Evolutionary conservation across 2,797 vertebrate species (phyloP), one percentile per base, ranked within the genome.

Genomic region (Lemur catta): DNA sequence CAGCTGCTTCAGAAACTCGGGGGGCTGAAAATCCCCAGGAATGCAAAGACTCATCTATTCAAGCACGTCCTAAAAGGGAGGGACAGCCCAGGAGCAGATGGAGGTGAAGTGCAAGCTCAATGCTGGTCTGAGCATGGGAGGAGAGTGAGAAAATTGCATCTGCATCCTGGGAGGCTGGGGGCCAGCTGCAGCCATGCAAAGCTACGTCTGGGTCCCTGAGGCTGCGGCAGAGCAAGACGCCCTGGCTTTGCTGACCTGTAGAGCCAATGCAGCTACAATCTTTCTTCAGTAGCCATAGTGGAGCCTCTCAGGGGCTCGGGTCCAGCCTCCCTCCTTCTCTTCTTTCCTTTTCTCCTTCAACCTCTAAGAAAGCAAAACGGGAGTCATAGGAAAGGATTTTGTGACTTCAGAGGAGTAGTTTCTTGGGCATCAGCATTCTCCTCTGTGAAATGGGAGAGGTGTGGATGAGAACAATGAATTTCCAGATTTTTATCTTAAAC

Each of bases 1-100:
- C 57, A 26, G 82, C 79, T 82, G 41, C 65, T 85, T 78, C 59
- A 87, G 95, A 97, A 96, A 79, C 90, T 96, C 92, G 97, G 97
- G 93, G 98, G 90, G 65, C 0, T 95, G 75, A 95, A 95, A 93
- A 96, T 95, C 81, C 65, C 90, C 91, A 94, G 88, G 76, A 94
- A 89, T 0, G 2, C 71, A 55, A 26, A 26, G 50, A 57, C 76
- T 52, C 14, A 4, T 38, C 50, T 35, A 10, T 13, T 78, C 26
- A 15, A 84, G 26, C 72, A 89, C 3, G 67, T n/a, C 20, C 41
- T 94, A 75, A 91, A 82, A 95, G 7, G 26, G 74, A 78, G 89
- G 48, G 74, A 8, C 0, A 14, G 88, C 59, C 88, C 17, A 55
- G 55, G 17, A 61, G 74, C 6, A 89, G 92, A 90, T 43, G 0